Base-by-base conservation (phyloP, 2,888 invertebrate genomes). In the Macaria liturata region DNA sequence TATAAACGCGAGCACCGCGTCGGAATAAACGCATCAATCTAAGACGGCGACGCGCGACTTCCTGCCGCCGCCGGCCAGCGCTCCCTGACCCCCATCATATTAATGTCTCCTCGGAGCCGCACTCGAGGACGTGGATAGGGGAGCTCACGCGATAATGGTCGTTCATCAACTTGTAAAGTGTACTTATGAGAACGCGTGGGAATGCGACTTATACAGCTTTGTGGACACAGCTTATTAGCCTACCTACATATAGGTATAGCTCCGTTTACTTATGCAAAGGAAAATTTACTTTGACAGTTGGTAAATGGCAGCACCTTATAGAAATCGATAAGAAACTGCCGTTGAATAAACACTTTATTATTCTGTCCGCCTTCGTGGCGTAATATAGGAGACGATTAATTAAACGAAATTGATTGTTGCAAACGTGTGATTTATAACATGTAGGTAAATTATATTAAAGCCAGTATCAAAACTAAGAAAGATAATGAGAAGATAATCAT, bases 1-100 rank as follows among this genome's bases (percentile, higher is more conserved):
- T 58, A 65, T 59, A 61, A 63, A 68, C 63, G 64, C 64, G 59
- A 62, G 57, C 65, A 70, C 70, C 54, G 59, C 59, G 61, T 47
- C 64, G 64, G 61, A 65, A 69, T 71, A 65, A 73, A 70, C 69
- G 69, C 69, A 71, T 70, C 65, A 72, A 65, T 69, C 69, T 70
- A 65, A 62, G 62, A 66, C 67, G 67, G 64, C 66, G 67, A 71
- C 67, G 62, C 66, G 65, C 66, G 57, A 70, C 68, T 74, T 75
- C 74, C 76, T 72, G 71, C 57, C 57, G 44, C 53, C 53, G 59
- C 57, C 53, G 62, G 51, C 73, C 75, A 74, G 64, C 61, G 54
- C 49, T 65, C 59, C 40, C 46, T 53, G 70, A 70, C 63, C 69
- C 62, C 54, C 44, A 70, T 70, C 68, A 54, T 68, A 67, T 64